These are phyloP conservation scores for Caranx melampygus DNA, from an alignment of 2,113 vertebrate genomes.

Conservation along the genomic window DNA sequence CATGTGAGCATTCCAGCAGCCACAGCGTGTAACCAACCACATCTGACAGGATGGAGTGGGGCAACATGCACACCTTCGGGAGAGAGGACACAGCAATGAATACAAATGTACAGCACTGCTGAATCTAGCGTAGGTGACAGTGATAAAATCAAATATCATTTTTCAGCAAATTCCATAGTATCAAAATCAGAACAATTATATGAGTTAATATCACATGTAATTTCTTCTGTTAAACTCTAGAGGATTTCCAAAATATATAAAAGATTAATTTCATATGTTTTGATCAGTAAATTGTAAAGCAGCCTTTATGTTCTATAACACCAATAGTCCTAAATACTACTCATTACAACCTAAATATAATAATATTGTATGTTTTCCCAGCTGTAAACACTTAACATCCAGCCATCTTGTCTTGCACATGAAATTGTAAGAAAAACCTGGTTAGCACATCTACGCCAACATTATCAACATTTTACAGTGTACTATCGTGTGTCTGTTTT, in stretches of 20 bases:
- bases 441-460: not conserved
- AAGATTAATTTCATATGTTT: not conserved
- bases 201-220: not conserved
- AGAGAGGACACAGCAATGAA: conserved; percentile 33
- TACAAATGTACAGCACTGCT: conserved; percentile 25
- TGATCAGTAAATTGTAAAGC: not conserved
- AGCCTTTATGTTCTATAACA: not conserved
- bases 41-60: conserved; percentile 92
- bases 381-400: not conserved
- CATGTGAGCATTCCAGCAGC: conserved; percentile 98
- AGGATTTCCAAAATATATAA: too few species aligned
- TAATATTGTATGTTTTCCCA: not conserved
- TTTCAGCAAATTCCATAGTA: not conserved
- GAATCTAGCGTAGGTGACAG: not conserved
- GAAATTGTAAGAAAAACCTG: not conserved
- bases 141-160: not conserved
- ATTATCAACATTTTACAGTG: not conserved
- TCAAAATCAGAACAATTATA: not conserved
- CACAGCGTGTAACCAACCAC: conserved; percentile 97
- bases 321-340: not conserved
- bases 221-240: too few species aligned
- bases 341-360: not conserved
- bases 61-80: conserved; percentile 87
- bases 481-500: conserved; percentile 6
- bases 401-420: not conserved